Evolutionary conservation across 30 jellyfish, hydroid and myxozoan species (phyloP).

Genomic region (Aurelia sp.): DNA sequence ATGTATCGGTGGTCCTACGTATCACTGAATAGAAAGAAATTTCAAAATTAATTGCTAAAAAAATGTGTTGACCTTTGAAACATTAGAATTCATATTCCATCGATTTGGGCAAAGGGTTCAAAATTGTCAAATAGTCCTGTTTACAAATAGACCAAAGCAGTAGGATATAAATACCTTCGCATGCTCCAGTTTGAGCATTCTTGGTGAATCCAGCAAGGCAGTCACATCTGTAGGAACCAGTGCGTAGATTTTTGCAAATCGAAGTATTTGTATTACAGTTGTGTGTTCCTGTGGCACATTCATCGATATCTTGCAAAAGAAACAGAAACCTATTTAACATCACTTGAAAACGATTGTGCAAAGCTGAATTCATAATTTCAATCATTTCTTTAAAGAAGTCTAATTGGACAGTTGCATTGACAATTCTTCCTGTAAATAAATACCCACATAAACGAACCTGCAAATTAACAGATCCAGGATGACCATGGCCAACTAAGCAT

Average conservation of each 20-base stretch:
- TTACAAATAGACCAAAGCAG: neutral
- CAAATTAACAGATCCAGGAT: too few relatives aligned
- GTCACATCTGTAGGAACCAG: constrained; percentile 74
- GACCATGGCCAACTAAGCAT: too few relatives aligned
- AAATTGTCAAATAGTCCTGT: neutral
- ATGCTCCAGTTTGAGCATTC: constrained; percentile 51
- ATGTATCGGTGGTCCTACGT: too few relatives aligned
- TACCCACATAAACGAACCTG: too few relatives aligned
- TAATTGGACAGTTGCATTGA: too few relatives aligned
- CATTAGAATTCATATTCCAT: too few relatives aligned
- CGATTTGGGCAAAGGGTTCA: neutral
- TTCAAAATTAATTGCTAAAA: too few relatives aligned
- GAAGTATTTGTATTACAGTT: constrained; percentile 63
- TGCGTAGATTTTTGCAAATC: constrained; percentile 60
- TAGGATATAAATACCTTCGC: constrained; percentile 53
- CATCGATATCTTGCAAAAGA: constrained; percentile 58
- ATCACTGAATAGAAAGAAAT: too few relatives aligned
- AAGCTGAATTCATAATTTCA: too few relatives aligned
- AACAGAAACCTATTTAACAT: neutral
- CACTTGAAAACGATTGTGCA: neutral
- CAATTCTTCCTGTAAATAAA: too few relatives aligned
- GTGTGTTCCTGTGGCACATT: constrained; percentile 51
- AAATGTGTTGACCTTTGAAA: too few relatives aligned
- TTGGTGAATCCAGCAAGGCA: constrained; percentile 56
- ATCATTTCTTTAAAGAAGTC: too few relatives aligned